Percentiles rank a stretch among this genome's conserved stretches.
Conservation (phyloP, 2,888 invertebrate genomes). For the Leptinotarsa tumamoca region DNA sequence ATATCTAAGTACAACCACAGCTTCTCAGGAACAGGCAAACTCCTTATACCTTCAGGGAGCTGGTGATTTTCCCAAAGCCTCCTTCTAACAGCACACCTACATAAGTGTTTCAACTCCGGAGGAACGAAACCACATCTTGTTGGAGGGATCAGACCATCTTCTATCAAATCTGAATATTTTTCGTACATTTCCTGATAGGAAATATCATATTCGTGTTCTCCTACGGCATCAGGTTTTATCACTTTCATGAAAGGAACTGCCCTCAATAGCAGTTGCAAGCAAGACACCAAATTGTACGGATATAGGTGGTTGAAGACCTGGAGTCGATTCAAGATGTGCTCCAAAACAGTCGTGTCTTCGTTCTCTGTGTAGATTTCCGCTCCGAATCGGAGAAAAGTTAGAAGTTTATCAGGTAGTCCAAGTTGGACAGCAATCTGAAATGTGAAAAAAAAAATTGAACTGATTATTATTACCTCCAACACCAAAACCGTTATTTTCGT, state of each 20-base stretch:
- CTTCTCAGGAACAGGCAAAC: constrained; percentile 75
- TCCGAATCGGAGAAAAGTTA: constrained; percentile 79
- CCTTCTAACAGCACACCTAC: constrained; percentile 78
- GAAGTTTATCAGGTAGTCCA: constrained; percentile 79
- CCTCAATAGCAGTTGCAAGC: constrained; percentile 76
- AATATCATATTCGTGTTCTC: constrained; percentile 55
- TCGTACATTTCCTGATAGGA: constrained; percentile 49
- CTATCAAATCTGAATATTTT: constrained; percentile 69
- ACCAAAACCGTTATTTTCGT: no score
- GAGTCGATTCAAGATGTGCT: constrained; percentile 67
- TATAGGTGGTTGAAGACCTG: constrained; percentile 69
- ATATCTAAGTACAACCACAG: constrained; percentile 81
- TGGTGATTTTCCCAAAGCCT: constrained; percentile 77
- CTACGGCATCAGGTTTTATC: constrained; percentile 57
- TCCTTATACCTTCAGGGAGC: constrained; percentile 80
- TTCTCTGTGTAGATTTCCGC: constrained; percentile 73
- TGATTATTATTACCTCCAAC: not conserved
- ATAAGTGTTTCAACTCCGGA: constrained; percentile 81
- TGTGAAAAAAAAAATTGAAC: not conserved
- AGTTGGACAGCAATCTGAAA: constrained; percentile 73
- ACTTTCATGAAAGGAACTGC: constrained; percentile 73
- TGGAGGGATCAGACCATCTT: constrained; percentile 72
- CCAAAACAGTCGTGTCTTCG: constrained; percentile 73
- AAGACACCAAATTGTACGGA: constrained; percentile 78
- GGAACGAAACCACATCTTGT: constrained; percentile 72